These are phyloP conservation scores for Siniperca scherzeri DNA, from an alignment of 2,797 vertebrate genomes.

Conservation along the genomic window DNA sequence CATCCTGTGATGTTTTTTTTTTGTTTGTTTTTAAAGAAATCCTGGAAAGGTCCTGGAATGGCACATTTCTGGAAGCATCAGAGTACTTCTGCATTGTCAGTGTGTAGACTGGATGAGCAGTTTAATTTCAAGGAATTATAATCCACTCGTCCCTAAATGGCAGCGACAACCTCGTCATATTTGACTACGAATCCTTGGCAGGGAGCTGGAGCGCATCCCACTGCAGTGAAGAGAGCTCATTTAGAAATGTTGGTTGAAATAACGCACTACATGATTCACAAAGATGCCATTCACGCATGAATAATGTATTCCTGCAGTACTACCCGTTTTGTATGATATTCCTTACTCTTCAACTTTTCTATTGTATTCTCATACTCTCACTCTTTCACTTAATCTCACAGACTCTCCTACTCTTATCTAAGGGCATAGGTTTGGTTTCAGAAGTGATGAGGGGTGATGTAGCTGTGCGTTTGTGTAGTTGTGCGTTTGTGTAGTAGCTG, in stretches of 20 bases:
- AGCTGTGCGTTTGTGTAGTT: background rate
- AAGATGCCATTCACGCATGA: slow-evolving; percentile 44
- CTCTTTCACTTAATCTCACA: background rate
- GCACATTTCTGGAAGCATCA: background rate
- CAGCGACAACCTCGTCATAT: slow-evolving; percentile 44
- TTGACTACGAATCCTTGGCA: slow-evolving; percentile 28
- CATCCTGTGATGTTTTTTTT: background rate
- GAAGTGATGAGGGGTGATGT: background rate
- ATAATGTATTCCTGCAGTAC: slow-evolving; percentile 48
- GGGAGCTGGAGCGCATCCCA: slow-evolving; percentile 10
- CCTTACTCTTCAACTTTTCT: background rate
- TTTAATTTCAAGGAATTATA: slow-evolving; percentile 54
- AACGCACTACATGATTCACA: slow-evolving; percentile 58
- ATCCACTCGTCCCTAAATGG: slow-evolving; percentile 24
- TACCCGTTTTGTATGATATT: background rate
- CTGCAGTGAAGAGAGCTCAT: slow-evolving; percentile 41
- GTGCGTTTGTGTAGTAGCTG: background rate
- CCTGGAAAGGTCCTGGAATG: background rate
- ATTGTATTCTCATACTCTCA: background rate
- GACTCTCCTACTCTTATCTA: background rate
- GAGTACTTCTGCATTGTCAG: slow-evolving; percentile 2
- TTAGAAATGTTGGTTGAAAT: slow-evolving; percentile 58
- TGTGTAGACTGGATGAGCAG: background rate
- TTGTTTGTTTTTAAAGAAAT: background rate
- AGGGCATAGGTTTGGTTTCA: background rate